A percentile compares a stretch with the other conserved stretches of the same genome.
Conservation (phyloP, 2,888 invertebrate genomes). For the Eupeodes latifasciatus region DNA sequence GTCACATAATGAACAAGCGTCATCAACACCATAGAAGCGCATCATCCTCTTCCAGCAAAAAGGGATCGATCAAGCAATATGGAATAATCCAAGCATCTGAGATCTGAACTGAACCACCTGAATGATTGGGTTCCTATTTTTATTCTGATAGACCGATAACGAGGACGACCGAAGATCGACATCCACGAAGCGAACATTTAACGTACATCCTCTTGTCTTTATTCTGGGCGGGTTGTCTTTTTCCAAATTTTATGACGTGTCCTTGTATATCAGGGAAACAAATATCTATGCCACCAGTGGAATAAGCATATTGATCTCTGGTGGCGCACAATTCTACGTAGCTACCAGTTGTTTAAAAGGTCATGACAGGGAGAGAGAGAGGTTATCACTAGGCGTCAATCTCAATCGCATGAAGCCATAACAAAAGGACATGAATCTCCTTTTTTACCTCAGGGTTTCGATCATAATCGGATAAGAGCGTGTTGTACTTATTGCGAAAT, state of each 20-base stretch:
- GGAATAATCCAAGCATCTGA: slow-evolving; percentile 44
- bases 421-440: slow-evolving; percentile 39
- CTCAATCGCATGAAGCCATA: slow-evolving; percentile 52
- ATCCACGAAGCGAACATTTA: slow-evolving; percentile 7
- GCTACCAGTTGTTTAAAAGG: slow-evolving; percentile 37
- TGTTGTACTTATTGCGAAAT: slow-evolving; percentile 72
- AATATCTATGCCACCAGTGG: slow-evolving; percentile 16
- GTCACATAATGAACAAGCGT: slow-evolving; percentile 72
- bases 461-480: slow-evolving; percentile 59
- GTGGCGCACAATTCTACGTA: slow-evolving; percentile 28
- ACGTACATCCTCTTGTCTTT: slow-evolving; percentile 35
- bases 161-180: slow-evolving; percentile 4
- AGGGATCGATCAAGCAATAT: slow-evolving; percentile 55
- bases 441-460: slow-evolving; percentile 8
- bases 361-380: slow-evolving; percentile 25
- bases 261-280: neutral
- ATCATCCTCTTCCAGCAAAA: neutral
- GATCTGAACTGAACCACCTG: slow-evolving; percentile 39
- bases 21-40: slow-evolving; percentile 43
- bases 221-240: slow-evolving; percentile 47
- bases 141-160: slow-evolving; percentile 1
- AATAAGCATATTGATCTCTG: slow-evolving; percentile 32
- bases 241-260: slow-evolving; percentile 38
- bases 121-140: slow-evolving; percentile 25
- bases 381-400: slow-evolving; percentile 57